A percentile compares a stretch with the other conserved stretches of the same genome.
Conservation (phyloP, 1,140 invertebrate species). For the Chlorops oryzae region DNA sequence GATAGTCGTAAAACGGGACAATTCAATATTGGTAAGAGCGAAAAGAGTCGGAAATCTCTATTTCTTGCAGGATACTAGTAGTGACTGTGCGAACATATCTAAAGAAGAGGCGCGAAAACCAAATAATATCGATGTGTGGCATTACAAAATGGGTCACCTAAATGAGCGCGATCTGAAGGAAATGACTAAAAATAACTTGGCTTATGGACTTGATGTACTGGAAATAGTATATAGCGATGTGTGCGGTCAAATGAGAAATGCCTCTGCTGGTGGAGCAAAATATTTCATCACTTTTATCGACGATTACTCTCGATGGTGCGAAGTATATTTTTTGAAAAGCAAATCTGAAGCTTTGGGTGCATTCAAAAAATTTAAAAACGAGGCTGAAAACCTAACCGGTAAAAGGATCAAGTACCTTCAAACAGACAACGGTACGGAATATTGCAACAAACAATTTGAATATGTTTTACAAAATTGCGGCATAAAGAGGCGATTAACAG, state of each 20-base stretch:
- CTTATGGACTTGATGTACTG: conserved; percentile 1
- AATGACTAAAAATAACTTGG: background rate
- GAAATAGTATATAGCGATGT: background rate
- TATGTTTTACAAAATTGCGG: conserved; percentile 8
- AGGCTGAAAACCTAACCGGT: background rate
- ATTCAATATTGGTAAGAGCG: background rate
- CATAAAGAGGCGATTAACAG: conserved; percentile 8
- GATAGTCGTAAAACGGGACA: background rate
- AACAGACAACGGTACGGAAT: background rate
- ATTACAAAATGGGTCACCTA: conserved; percentile 8
- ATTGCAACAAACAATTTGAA: background rate
- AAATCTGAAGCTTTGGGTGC: background rate
- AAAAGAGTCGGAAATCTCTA: conserved; percentile 4
- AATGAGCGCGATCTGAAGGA: conserved; percentile 8
- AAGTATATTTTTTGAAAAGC: conserved; percentile 38
- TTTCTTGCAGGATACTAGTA: conserved; percentile 4
- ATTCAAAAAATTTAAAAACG: conserved; percentile 4
- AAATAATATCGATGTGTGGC: conserved; percentile 4
- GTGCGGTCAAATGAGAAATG: background rate
- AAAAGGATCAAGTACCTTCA: background rate
- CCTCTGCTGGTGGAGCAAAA: background rate
- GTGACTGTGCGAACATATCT: background rate
- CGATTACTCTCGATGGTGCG: conserved; percentile 1
- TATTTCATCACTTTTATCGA: conserved; percentile 4
- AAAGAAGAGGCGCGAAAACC: too few relatives aligned